These are phyloP conservation scores for Umimayanthus chanpuru DNA, from an alignment of 92 coral and sea anemone species.

Conservation along the genomic window DNA sequence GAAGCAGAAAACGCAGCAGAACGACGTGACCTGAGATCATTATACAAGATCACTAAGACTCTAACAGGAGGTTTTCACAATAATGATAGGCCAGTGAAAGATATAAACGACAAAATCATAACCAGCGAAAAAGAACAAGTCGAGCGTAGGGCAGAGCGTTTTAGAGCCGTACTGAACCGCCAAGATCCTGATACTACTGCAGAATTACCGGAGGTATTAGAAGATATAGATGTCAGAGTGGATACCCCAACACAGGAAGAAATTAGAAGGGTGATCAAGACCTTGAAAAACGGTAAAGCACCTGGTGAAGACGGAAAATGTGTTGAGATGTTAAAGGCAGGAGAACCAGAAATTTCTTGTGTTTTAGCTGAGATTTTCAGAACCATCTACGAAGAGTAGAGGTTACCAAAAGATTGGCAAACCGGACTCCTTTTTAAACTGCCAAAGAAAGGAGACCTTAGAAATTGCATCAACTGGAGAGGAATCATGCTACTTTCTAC, in stretches of 20 bases:
- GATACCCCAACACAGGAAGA: no score
- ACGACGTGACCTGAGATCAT: constrained; percentile 12
- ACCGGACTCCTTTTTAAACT: constrained; percentile 7
- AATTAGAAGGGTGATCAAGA: no score
- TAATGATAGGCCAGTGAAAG: no score
- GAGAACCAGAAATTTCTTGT: neutral
- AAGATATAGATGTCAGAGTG: neutral
- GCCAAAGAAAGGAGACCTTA: neutral
- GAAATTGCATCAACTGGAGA: no score
- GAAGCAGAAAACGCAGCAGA: constrained; percentile 36
- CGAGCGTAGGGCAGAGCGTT: neutral
- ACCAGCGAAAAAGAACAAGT: neutral
- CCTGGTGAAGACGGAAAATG: neutral
- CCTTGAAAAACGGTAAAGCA: neutral
- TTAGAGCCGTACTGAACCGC: neutral
- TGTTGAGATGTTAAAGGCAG: constrained; percentile 18
- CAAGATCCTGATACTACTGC: neutral
- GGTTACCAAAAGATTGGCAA: neutral
- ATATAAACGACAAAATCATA: no score
- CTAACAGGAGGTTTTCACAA: neutral
- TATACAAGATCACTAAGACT: constrained; percentile 19
- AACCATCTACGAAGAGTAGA: constrained; percentile 18
- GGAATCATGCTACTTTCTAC: no score
- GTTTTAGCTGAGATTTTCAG: constrained; percentile 2
- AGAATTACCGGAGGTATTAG: neutral